Percentiles rank a stretch among this genome's conserved stretches.
These are phyloP conservation scores for Thymelicus sylvestris DNA, from an alignment of 2,888 invertebrate genomes.

Conservation along the genomic window DNA sequence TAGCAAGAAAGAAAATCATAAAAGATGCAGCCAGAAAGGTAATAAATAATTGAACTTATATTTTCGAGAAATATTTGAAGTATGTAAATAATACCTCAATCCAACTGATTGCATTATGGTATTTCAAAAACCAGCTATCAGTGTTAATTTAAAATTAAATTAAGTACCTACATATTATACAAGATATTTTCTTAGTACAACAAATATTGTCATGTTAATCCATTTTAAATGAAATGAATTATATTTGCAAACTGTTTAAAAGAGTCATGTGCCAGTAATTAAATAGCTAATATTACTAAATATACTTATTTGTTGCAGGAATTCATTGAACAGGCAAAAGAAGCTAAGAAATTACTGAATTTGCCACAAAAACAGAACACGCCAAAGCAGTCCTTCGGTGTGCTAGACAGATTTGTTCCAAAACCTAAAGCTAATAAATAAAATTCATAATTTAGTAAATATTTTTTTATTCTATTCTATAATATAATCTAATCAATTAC, in stretches of 20 bases:
- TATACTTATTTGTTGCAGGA: conserved; percentile 58
- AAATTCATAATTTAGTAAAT: conserved; percentile 48
- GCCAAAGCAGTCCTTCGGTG: conserved; percentile 80
- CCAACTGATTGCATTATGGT: too few relatives aligned
- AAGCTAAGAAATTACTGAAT: conserved; percentile 63
- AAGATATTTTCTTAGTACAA: too few relatives aligned
- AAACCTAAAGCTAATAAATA: conserved; percentile 75
- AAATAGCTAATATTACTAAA: not conserved
- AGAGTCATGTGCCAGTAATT: too few relatives aligned
- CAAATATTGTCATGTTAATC: too few relatives aligned
- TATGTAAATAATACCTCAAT: too few relatives aligned
- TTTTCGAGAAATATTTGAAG: too few relatives aligned
- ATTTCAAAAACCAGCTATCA: too few relatives aligned
- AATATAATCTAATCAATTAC: conserved; percentile 27
- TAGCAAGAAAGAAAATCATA: conserved; percentile 91
- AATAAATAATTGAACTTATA: conserved; percentile 40
- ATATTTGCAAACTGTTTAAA: too few relatives aligned
- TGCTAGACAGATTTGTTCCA: conserved; percentile 89
- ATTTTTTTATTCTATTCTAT: conserved; percentile 52
- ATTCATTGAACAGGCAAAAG: conserved; percentile 65
- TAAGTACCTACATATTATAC: too few relatives aligned
- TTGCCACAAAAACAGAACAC: conserved; percentile 55
- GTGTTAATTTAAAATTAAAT: too few relatives aligned
- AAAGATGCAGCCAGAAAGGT: conserved; percentile 88
- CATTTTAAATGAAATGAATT: too few relatives aligned